A percentile compares a stretch with the other conserved stretches of the same genome.
phyloP scores from a whole-genome alignment of 2,113 vertebrate species.

The Eidolon helvum region DNA sequence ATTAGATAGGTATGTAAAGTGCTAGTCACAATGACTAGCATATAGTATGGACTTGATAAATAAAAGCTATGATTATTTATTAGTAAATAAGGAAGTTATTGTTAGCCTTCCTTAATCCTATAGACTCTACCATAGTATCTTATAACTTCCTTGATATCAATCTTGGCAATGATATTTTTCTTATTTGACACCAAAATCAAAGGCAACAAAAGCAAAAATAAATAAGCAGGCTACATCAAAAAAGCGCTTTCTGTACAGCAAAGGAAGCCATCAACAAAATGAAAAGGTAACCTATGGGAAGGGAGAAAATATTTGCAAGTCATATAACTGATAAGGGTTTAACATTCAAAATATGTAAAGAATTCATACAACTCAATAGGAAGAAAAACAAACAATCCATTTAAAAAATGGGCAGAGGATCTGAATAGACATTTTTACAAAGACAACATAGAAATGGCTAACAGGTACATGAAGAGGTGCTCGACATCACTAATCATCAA shows the following conservation, averaged over 20 bases:
- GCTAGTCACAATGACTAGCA: background rate
- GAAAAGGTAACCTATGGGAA: background rate
- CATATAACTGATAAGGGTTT: background rate
- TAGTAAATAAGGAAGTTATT: background rate
- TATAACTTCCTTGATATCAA: background rate
- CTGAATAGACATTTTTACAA: background rate
- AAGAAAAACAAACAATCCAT: background rate
- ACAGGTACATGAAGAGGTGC: background rate
- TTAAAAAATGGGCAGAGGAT: background rate
- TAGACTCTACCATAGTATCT: background rate
- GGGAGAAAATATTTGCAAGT: background rate
- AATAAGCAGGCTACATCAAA: background rate
- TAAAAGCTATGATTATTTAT: background rate
- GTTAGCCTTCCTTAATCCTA: background rate
- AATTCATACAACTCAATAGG: background rate
- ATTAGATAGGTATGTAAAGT: background rate
- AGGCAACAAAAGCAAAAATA: background rate
- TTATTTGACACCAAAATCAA: background rate
- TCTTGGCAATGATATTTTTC: background rate
- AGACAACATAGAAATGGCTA: background rate
- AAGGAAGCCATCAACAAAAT: background rate
- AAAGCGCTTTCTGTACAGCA: background rate
- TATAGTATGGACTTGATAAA: background rate
- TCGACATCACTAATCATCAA: background rate
- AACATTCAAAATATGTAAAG: background rate